phyloP scores from a whole-genome alignment of 2,797 vertebrate species.

The Spinus pinus region DNA sequence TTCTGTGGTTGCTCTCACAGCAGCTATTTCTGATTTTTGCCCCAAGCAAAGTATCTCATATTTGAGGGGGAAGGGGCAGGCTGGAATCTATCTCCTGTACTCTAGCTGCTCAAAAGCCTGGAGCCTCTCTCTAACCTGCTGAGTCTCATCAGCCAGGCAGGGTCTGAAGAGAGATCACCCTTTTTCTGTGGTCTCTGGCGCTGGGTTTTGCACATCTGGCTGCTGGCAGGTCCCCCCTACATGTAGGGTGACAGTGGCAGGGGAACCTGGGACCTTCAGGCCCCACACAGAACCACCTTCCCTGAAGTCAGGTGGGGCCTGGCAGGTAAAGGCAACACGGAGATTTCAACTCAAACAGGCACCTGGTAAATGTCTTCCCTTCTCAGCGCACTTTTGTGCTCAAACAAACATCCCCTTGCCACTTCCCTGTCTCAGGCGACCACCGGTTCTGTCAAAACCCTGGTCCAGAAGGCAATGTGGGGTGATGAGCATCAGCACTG shows the following conservation, averaged over 20 bases:
- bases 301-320: not conserved
- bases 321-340: not conserved
- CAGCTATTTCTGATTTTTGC: constrained; percentile 39
- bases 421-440: constrained; percentile 31
- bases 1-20: constrained; percentile 2
- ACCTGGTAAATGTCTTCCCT: not conserved
- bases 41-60: not conserved
- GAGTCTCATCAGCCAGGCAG: not conserved
- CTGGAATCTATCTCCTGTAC: not conserved
- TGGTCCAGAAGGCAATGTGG: not conserved
- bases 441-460: not conserved
- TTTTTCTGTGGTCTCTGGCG: not conserved
- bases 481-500: not conserved
- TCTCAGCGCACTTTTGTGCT: not conserved
- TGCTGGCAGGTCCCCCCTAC: not conserved
- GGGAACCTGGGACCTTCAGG: not conserved
- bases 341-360: not conserved
- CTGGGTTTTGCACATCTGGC: not conserved
- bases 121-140: constrained; percentile 23
- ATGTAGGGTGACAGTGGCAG: fast-evolving
- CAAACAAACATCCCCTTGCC: not conserved
- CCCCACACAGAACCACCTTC: not conserved
- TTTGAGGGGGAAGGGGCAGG: constrained; percentile 9
- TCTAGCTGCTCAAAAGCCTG: not conserved
- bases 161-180: not conserved